A percentile compares a stretch with the other conserved stretches of the same genome.
These are phyloP conservation scores for Mercenaria mercenaria DNA, from an alignment of 1,140 invertebrate genomes.

Conservation along the genomic window DNA sequence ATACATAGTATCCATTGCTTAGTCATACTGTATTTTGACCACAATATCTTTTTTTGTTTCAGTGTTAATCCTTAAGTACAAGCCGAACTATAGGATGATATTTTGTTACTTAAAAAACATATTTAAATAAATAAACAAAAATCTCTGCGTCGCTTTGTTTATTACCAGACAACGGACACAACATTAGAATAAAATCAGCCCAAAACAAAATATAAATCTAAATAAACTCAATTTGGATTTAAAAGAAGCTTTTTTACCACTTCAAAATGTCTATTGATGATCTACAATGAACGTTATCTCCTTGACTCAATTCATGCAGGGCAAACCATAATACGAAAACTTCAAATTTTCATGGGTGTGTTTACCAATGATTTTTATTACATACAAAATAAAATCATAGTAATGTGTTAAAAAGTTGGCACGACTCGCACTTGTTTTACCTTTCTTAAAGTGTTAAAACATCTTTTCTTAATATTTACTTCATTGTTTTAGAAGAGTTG, in stretches of 20 bases:
- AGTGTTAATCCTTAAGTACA: no score
- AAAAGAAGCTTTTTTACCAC: background rate
- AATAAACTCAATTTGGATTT: background rate
- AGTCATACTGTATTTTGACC: no score
- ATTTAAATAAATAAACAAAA: no score
- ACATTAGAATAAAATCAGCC: background rate
- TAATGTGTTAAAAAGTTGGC: no score
- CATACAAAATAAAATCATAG: background rate
- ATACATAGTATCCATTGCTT: no score
- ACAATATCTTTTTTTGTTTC: no score
- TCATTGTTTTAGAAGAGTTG: no score
- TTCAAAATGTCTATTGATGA: constrained; percentile 1
- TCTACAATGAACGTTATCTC: background rate
- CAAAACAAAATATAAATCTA: constrained; percentile 1
- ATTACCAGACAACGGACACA: background rate
- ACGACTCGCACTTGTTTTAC: no score
- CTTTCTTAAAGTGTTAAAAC: no score
- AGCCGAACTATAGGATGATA: no score
- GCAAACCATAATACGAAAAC: background rate
- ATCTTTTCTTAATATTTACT: no score
- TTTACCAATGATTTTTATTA: background rate
- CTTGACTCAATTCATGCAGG: background rate
- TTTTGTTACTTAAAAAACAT: no score
- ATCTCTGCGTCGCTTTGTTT: background rate
- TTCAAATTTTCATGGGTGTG: background rate